Evolutionary conservation across 2,797 vertebrate genomes (phyloP), one percentile per base, ranked within the genome.

Genomic region (Rhinogobio ventralis): DNA sequence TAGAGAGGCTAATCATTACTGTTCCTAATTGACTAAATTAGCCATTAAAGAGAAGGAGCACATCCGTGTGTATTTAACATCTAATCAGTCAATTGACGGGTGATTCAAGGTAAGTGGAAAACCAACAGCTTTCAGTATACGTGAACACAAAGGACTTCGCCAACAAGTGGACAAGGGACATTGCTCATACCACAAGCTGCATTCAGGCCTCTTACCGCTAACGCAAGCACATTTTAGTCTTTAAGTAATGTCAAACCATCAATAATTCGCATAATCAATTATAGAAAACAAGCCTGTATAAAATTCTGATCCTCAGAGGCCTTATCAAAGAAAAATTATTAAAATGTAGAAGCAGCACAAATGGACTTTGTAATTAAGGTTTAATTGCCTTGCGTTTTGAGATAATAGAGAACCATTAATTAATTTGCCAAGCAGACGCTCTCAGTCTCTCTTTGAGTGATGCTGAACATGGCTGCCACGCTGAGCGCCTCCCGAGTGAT

Each of bases 1-100:
- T 88, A 84, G 88, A 92, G 90, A 91, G 92, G 92, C 90, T 94
- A 89, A 95, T 94, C 91, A 93, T 93, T 94, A 92, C 76, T 71
- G 71, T 91, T 89, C 90, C 89, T 95, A 95, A 95, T 94, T 93
- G 92, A 88, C 91, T 91, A 92, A 94, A 95, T 93, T 88, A 92
- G 89, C 86, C 39, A 87, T 93, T 91, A 92, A 92, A 92, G 90
- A 90, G 82, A 89, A 78, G 83, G 88, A 91, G 92, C 94, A 94
- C 92, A 94, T 87, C 91, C 87, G 86, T 90, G 86, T 90, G 93
- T 90, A 92, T 94, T 94, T 91, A 92, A 74, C 88, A 75, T 82
- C 42, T 66, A 64, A 84, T 82, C 87, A 90, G 90, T 89, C 85
- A 89, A 91, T 89, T 84, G 23, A 86, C 84, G 88, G 88, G 60